Conservation (phyloP, 2,888 invertebrate genomes). For the Therioaphis trifolii region DNA sequence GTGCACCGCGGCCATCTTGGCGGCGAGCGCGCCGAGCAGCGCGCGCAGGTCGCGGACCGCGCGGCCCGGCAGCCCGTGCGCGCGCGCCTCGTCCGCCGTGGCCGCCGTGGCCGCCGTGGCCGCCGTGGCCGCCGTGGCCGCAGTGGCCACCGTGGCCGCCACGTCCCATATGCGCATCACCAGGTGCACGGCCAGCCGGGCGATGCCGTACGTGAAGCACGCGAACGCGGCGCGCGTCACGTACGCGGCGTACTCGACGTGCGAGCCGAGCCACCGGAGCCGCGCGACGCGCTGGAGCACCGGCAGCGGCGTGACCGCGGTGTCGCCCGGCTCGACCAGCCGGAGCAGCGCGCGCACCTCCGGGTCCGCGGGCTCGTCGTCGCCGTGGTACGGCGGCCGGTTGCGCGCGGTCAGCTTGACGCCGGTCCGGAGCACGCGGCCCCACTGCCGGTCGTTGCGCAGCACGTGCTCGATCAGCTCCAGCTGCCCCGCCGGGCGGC, state of each 20-base stretch:
- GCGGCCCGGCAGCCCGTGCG: not conserved
- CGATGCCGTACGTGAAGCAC: not conserved
- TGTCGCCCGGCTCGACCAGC: not conserved
- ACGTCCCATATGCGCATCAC: not conserved
- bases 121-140: not conserved
- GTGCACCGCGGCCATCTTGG: too few species aligned
- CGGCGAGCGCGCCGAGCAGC: too few species aligned
- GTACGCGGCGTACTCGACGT: not conserved
- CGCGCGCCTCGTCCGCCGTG: not conserved
- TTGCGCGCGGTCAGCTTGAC: not conserved
- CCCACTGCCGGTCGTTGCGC: not conserved
- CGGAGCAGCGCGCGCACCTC: not conserved
- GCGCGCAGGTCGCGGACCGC: too few species aligned
- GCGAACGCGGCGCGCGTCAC: not conserved
- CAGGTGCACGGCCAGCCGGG: not conserved
- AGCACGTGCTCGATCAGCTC: not conserved
- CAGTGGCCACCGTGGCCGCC: not conserved
- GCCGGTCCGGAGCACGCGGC: not conserved
- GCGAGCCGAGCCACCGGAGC: not conserved
- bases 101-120: not conserved
- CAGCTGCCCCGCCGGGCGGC: not conserved
- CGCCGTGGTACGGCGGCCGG: not conserved
- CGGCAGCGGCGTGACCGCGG: too few species aligned
- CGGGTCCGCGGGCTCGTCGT: too few species aligned
- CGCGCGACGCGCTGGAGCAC: not conserved